Base-by-base conservation (phyloP, 2,797 vertebrate species). In the Chaunax sp. region DNA sequence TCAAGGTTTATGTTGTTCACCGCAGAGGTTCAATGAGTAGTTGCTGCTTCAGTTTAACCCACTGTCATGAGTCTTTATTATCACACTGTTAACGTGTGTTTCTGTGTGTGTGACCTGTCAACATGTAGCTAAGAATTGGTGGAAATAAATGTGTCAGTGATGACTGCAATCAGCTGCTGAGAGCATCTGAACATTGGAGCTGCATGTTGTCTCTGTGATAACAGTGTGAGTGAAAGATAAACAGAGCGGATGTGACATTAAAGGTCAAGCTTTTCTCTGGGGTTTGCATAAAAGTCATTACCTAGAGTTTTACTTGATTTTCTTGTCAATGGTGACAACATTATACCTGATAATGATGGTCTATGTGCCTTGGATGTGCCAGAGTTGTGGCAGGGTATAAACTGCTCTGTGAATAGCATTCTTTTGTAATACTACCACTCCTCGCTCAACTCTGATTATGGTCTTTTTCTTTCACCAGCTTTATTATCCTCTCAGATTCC, bases 351-450 rank as follows among this genome's bases (percentile, higher is more conserved):
- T 58, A 23, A 45, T 2, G 11, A 20, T 41, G 33, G 43, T 54
- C 3, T 16, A 43, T 26, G 46, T 38, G 13, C 5, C 38, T 41
- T 28, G 15, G 15, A 38, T 26, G 15, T 20, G n/a, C 50, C 22
- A 40, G 65, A 26, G 41, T 38, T 81, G 60, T 58, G 22, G 37
- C 18, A 54, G 43, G 18, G 7, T 19, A 19, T 40, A 45, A 50
- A 64, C 47, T 5, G 18, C 12, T 49, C 11, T 22, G 25, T 63
- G 40, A 75, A 59, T 11, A 30, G 40, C 26, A 30, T 58, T 66
- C 25, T n/a, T 67, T 69, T 80, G 4, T 62, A 16, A 52, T 43
- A 50, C 53, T 38, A 38, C 59, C 69, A 53, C 63, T 80, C 45
- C 41, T 62, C 37, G 45, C 6, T 61, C n/a, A 60, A 23, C 53